phyloP scores from a whole-genome alignment of 2,797 vertebrate species.

The Lycodopsis pacificus region DNA sequence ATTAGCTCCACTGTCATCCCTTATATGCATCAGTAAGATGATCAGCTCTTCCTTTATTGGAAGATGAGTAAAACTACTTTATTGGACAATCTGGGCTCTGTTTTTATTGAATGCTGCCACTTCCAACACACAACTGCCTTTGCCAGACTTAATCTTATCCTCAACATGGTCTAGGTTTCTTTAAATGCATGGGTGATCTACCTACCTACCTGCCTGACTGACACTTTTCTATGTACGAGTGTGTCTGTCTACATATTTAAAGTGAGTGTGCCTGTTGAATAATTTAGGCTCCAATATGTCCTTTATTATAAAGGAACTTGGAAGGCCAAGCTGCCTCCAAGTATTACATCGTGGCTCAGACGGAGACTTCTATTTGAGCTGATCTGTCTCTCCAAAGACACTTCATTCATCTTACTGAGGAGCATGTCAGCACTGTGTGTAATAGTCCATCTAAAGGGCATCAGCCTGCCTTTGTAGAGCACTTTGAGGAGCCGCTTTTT shows the following conservation, averaged over 20 bases:
- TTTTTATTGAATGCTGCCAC: constrained; percentile 12
- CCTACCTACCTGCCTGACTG: constrained; percentile 9
- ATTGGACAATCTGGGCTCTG: not conserved
- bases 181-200: constrained; percentile 7
- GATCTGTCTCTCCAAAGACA: constrained; percentile 69
- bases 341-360: constrained; percentile 55
- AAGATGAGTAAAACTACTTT: not conserved
- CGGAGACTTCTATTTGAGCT: constrained; percentile 67
- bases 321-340: constrained; percentile 59
- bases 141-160: constrained; percentile 24
- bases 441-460: constrained; percentile 76
- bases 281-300: constrained; percentile 57
- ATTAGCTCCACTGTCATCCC: constrained; percentile 12
- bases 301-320: constrained; percentile 65
- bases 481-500: constrained; percentile 75
- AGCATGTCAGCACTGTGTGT: constrained; percentile 77
- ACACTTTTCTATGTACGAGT: not conserved
- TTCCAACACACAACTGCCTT: not conserved
- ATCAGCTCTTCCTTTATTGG: not conserved
- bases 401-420: constrained; percentile 79
- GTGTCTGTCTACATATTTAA: not conserved
- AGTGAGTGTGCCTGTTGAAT: constrained; percentile 15
- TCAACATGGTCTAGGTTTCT: constrained; percentile 25
- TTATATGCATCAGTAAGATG: not conserved
- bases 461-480: constrained; percentile 85